A percentile compares a stretch with the other conserved stretches of the same genome.
Evolutionary conservation across 1,140 invertebrate species (phyloP).

Genomic region (Drosophila orosa): DNA sequence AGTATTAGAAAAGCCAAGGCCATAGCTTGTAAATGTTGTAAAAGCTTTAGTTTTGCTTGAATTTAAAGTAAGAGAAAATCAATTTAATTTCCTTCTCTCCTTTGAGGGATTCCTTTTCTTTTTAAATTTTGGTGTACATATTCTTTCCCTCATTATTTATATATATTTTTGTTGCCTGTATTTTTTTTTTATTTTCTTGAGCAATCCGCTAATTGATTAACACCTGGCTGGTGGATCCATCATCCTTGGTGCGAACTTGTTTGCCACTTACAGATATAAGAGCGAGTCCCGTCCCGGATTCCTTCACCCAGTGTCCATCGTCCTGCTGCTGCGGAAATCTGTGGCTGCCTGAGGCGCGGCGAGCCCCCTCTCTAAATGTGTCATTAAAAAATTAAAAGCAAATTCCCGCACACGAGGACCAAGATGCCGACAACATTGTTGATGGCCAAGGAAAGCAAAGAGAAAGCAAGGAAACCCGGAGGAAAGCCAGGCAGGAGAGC

Average conservation of each 20-base stretch:
- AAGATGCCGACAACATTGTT: constrained; percentile 63
- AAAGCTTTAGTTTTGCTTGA: background rate
- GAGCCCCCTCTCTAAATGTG: constrained; percentile 53
- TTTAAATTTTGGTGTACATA: background rate
- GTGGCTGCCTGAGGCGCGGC: constrained; percentile 1
- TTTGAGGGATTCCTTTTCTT: too few species aligned
- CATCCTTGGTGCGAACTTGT: constrained; percentile 31
- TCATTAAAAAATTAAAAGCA: constrained; percentile 79
- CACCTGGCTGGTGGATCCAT: constrained; percentile 59
- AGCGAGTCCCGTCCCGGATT: background rate
- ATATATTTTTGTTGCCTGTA: background rate
- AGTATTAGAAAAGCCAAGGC: too few species aligned
- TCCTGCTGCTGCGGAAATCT: background rate
- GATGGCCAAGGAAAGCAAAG: constrained; percentile 6
- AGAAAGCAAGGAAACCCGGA: background rate
- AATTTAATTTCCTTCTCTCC: constrained; percentile 3
- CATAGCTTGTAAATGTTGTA: background rate
- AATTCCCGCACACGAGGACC: constrained; percentile 50
- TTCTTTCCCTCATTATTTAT: background rate
- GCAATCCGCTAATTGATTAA: constrained; percentile 57
- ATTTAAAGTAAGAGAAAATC: background rate
- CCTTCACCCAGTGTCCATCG: background rate
- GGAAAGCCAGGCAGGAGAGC: constrained; percentile 2
- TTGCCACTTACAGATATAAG: constrained; percentile 60
- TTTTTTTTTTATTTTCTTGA: background rate